Base-by-base conservation (phyloP, 2,888 invertebrate species). In the Epiblema foenella region DNA sequence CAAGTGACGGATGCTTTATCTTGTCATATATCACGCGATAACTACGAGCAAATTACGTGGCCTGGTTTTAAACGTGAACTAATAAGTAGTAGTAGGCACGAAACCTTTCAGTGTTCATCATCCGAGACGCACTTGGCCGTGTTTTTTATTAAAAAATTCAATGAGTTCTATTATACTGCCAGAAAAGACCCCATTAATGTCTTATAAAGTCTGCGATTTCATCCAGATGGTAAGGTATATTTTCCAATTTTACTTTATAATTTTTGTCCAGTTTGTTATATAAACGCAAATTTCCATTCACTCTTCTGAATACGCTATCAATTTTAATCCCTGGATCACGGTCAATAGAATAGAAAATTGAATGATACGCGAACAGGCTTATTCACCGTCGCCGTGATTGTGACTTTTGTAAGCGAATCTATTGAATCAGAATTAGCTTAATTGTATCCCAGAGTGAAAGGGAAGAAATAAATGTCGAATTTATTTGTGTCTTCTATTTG, bases 321-420 rank as follows among this genome's bases (percentile, higher is more conserved):
- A 58, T 33, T 58, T 56, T 46, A 65, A 66, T 57, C 46, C 56
- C n/a, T 57, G 33, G 18, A 33, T 29, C 8, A 15, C 46, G 29
- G 17, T 57, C 57, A 57, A 57, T 66, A 66, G 29, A 8, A 15
- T 18, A 49, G 29, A 57, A 63, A 57, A 64, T 69, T 69, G 63
- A 63, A 69, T 57, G 15, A 57, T 56, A 7, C 46, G 12, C 1
- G 46, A 12, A 33, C 18, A 15, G 20, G 18, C 37, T 37, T 54
- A 63, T 63, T 62, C 59, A 49, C 56, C n/a, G 37, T n/a, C n/a
- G 46, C 12, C 37, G 68, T 69, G 49, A 83, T 82, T 83, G 80
- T 78, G 77, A 83, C 83, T 82, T 82, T 83, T 84, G 82, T 83
- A 78, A 78, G 82, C 79, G 77, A 74, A 75, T 77, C 73, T 76